phyloP scores from a whole-genome alignment of 2,888 invertebrate species.

The Camptogramma bilineatum region DNA sequence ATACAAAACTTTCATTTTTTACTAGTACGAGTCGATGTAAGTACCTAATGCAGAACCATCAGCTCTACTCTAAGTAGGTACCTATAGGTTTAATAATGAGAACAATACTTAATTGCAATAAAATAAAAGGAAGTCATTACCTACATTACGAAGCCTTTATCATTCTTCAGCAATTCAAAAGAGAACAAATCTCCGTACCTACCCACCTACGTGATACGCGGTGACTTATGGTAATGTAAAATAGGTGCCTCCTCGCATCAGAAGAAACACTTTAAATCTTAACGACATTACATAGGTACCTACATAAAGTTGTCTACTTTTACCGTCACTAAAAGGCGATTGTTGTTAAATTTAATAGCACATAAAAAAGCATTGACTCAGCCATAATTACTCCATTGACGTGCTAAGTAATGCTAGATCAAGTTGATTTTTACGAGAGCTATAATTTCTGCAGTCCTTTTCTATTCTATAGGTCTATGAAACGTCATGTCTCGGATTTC shows the following conservation, averaged over 20 bases:
- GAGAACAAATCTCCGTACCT: slow-evolving; percentile 23
- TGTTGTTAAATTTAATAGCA: slow-evolving; percentile 81
- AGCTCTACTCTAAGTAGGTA: too few relatives aligned
- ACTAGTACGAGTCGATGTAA: too few relatives aligned
- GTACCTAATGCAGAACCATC: too few relatives aligned
- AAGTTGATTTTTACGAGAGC: slow-evolving; percentile 43
- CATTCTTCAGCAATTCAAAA: slow-evolving; percentile 11
- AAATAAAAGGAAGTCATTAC: not conserved
- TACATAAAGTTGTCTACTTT: slow-evolving; percentile 77
- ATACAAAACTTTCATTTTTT: too few relatives aligned
- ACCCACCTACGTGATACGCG: slow-evolving; percentile 43
- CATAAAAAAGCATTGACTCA: slow-evolving; percentile 77
- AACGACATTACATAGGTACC: slow-evolving; percentile 60
- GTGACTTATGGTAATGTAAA: slow-evolving; percentile 69
- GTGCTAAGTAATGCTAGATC: slow-evolving; percentile 49
- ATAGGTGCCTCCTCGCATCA: slow-evolving; percentile 48
- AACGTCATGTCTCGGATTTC: slow-evolving; percentile 31
- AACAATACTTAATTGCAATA: too few relatives aligned
- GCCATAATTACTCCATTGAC: slow-evolving; percentile 65
- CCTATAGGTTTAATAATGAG: too few relatives aligned
- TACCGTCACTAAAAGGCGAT: slow-evolving; percentile 77
- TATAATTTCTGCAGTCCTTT: slow-evolving; percentile 40
- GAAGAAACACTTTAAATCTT: slow-evolving; percentile 69
- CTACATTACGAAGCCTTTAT: slow-evolving; percentile 8
- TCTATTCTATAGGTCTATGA: slow-evolving; percentile 30